A percentile compares a stretch with the other conserved stretches of the same genome.
Evolutionary conservation across 1,140 invertebrate species (phyloP).

Genomic region (Glossosoma conforme): DNA sequence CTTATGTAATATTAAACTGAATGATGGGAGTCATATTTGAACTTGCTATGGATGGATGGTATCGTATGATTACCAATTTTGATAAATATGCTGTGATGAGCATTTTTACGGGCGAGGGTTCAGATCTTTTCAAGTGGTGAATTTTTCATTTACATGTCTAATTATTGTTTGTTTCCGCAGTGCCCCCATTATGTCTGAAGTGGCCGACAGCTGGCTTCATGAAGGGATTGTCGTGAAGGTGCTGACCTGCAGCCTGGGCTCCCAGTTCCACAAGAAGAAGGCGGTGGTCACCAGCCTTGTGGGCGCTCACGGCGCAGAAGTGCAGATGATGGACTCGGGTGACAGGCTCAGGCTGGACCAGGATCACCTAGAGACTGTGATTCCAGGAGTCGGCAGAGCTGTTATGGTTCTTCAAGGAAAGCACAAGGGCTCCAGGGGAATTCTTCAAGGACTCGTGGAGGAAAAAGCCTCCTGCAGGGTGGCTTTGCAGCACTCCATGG

Average conservation of each 20-base stretch:
- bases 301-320: conserved; percentile 74
- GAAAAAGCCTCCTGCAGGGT: too few relatives aligned
- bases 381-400: conserved; percentile 76
- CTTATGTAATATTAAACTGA: too few relatives aligned
- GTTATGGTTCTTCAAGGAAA: conserved; percentile 84
- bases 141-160: too few relatives aligned
- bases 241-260: conserved; percentile 80
- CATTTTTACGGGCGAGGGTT: too few relatives aligned
- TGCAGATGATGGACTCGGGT: conserved; percentile 73
- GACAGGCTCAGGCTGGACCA: conserved; percentile 70
- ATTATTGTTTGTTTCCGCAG: too few relatives aligned
- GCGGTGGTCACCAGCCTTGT: conserved; percentile 72
- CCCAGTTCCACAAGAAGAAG: conserved; percentile 88
- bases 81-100: too few relatives aligned
- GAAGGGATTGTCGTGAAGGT: conserved; percentile 87
- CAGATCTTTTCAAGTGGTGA: too few relatives aligned
- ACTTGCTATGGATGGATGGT: too few relatives aligned
- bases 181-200: too few relatives aligned
- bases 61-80: too few relatives aligned
- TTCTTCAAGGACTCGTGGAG: conserved; percentile 63
- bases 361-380: conserved; percentile 92
- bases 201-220: conserved; percentile 76
- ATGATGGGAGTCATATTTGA: too few relatives aligned
- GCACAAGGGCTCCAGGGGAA: conserved; percentile 67
- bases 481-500: too few relatives aligned